phyloP scores from a whole-genome alignment of 2,113 vertebrate genomes.

The Chrysochloris asiatica region DNA sequence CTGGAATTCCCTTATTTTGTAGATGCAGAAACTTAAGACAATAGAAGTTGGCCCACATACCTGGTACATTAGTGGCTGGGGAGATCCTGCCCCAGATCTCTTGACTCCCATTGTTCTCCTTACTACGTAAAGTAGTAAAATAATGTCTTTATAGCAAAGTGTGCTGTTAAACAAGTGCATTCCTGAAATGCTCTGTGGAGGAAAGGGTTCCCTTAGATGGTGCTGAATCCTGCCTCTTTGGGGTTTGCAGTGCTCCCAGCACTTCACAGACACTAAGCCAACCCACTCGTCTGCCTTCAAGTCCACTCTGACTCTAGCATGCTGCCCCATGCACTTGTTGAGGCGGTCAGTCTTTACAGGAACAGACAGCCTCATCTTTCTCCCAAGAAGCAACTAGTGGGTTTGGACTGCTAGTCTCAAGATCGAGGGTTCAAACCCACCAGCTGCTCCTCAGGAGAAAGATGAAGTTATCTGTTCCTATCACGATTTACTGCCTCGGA shows the following conservation, averaged over 20 bases:
- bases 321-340: too few species aligned
- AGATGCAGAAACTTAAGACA: neutral
- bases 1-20: conserved; percentile 5
- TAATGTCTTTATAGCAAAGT: conserved; percentile 13
- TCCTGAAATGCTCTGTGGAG: neutral
- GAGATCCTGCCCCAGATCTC: neutral
- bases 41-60: neutral
- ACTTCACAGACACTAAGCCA: conserved; percentile 6
- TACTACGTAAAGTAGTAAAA: neutral
- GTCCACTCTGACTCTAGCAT: too few species aligned
- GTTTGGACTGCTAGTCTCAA: too few species aligned
- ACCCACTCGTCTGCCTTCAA: too few species aligned
- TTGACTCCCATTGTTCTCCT: neutral
- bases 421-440: too few species aligned
- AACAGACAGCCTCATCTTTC: too few species aligned
- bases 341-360: too few species aligned
- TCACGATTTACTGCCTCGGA: too few species aligned
- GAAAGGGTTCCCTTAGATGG: neutral
- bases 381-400: too few species aligned
- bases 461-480: too few species aligned
- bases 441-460: too few species aligned
- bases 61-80: neutral
- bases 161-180: neutral
- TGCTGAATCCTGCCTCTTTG: neutral
- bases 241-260: neutral